These are phyloP conservation scores for Heteronetta atricapilla DNA, from an alignment of 2,113 vertebrate species.

Conservation along the genomic window DNA sequence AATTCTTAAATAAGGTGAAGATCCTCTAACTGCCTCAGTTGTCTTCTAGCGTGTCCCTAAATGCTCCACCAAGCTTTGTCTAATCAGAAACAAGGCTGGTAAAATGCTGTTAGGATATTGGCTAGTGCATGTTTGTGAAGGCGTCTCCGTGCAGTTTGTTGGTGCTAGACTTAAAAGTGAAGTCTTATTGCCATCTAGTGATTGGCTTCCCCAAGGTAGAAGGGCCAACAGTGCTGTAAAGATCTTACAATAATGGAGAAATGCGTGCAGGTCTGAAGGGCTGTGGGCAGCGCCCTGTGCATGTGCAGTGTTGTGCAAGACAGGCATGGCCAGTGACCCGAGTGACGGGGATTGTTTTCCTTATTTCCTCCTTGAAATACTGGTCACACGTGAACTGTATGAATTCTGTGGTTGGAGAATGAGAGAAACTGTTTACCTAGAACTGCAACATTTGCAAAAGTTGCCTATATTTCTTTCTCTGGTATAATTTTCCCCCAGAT, in stretches of 20 bases:
- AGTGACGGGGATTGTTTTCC: not conserved
- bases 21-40: not conserved
- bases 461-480: not conserved
- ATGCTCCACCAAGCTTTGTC: not conserved
- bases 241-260: not conserved
- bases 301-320: not conserved
- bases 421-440: not conserved
- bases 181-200: conserved; percentile 66
- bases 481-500: not conserved
- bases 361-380: not conserved
- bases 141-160: not conserved
- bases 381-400: fast-evolving
- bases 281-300: not conserved
- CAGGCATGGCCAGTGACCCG: not conserved
- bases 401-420: not conserved
- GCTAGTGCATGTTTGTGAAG: not conserved
- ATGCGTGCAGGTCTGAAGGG: not conserved
- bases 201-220: conserved; percentile 14
- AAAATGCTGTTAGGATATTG: not conserved
- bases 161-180: not conserved
- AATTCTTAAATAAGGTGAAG: not conserved
- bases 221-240: not conserved
- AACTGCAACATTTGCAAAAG: not conserved
- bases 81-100: not conserved
- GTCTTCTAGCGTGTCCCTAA: not conserved